Base-by-base conservation (phyloP, 1,140 invertebrate genomes). In the Bombus sibiricus region DNA sequence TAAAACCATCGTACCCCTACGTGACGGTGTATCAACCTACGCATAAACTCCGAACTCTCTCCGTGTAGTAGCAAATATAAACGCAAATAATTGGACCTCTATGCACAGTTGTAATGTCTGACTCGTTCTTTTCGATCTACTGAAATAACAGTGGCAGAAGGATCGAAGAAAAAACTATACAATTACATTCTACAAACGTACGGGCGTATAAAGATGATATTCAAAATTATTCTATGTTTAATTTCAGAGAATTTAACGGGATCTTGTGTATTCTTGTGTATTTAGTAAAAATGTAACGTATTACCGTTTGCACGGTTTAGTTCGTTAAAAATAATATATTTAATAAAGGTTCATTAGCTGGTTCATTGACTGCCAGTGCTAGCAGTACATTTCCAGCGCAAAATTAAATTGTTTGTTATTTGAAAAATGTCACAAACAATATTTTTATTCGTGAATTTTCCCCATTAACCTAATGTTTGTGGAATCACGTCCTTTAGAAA, bases 281-380 rank as follows among this genome's bases (percentile, higher is more conserved):
- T n/a, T n/a, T 62, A 0, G 9, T 13, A 62, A 13, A n/a, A n/a
- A 2, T n/a, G 0, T 12, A n/a, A 53, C 0, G 18, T 8, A 53
- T 53, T 0, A 2, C 2, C 18, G 0, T 53, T 53, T 53, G 18
- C 47, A n/a, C 28, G 25, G 57, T 59, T 28, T 10, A 28, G 9
- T 28, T 3, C 57, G 57, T 59, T 28, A 59, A 59, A 25, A 9
- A 3, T 2, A 28, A 59, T 28, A 28, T 12, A 12, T 12, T 13
- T 12, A n/a, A 12, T 0, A 62, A 62, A 62, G 28, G 12, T n/a
- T n/a, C 28, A n/a, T 62, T 62, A 5, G 10, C 25, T 0, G 59
- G n/a, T n/a, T n/a, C 28, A 62, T 62, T 2, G 59, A 13, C 59
- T 62, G 22, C 1, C 18, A 22, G 18, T 22, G 18, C 47, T 2